Evolutionary conservation across 2,888 invertebrate genomes (phyloP).

Genomic region (Apotomis betuletana): DNA sequence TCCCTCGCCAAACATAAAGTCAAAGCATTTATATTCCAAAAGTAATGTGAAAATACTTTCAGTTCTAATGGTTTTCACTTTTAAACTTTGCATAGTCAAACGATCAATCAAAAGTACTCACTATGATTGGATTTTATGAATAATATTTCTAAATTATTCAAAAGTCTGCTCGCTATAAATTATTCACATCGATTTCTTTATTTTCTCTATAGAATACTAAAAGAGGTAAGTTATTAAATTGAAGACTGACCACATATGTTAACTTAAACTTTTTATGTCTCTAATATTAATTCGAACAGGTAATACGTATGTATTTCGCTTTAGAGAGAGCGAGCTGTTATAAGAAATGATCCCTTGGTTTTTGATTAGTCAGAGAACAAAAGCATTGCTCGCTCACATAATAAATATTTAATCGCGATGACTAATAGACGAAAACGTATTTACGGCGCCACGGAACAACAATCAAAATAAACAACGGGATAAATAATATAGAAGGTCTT

Average conservation of each 20-base stretch:
- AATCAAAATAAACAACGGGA: slow-evolving; percentile 17
- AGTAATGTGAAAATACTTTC: background rate
- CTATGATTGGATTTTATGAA: slow-evolving; percentile 7
- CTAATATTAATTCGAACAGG: too few species aligned
- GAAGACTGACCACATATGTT: too few species aligned
- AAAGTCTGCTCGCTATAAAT: background rate
- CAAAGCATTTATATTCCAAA: background rate
- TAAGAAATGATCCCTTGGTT: background rate
- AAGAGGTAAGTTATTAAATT: too few species aligned
- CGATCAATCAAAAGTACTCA: slow-evolving; percentile 7
- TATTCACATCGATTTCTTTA: too few species aligned
- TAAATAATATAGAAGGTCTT: slow-evolving; percentile 23
- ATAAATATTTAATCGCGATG: slow-evolving; percentile 8
- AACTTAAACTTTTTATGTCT: too few species aligned
- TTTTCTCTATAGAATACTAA: too few species aligned
- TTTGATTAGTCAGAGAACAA: slow-evolving; percentile 10
- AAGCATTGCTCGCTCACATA: background rate
- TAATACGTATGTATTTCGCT: too few species aligned
- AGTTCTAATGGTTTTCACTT: slow-evolving; percentile 1
- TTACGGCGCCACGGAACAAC: slow-evolving; percentile 12
- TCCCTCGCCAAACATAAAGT: background rate
- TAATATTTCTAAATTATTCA: slow-evolving; percentile 2
- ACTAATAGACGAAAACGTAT: slow-evolving; percentile 28
- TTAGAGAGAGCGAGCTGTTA: too few species aligned
- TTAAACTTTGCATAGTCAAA: slow-evolving; percentile 1